Evolutionary conservation across 37 sponge, comb jelly and placozoan species (phyloP), one percentile per base, ranked within the genome.

Genomic region (Bolinopsis microptera): DNA sequence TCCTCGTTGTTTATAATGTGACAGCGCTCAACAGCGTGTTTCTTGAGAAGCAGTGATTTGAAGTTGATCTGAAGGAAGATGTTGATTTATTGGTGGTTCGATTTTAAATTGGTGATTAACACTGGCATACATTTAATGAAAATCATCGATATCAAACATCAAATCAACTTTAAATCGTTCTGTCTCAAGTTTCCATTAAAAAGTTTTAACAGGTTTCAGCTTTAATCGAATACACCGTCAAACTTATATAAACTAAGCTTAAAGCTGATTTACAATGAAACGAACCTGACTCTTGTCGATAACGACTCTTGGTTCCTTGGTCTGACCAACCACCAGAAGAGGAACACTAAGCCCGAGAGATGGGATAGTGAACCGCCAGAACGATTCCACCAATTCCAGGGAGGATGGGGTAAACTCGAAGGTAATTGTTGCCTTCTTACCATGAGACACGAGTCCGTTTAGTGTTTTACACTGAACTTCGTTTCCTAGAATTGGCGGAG

Each of bases 341-440:
- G 97, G 93, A 37, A 94, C 86, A 35, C 95, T 92, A 33, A 97
- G 39, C 83, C 93, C 94, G 30, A 94, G 95, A 8, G 95, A 93
- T n/a, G 97, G 95, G 31, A 98, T 98, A n/a, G 97, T 95, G 83
- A 98, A 98, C 69, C 72, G 39, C 99, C 99, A 98, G 68, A 96
- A 74, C 3, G 95, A 93, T 83, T 98, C 99, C 48, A 94, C 83
- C 32, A 92, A 9, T 0, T 97, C 95, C 68, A 95, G 93, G 0
- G 94, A 32, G 69, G 83, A 69, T 0, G 97, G 96, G 0, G 37
- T 69, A 69, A 94, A 98, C 77, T 98, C 99, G 96, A 98, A 97
- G 8, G 92, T 95, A 33, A 98, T 96, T 95, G 74, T 93, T 0
- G 90, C 32, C 22, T 86, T 86, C 28, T 86, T 86, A 26, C 90